Base-by-base conservation (phyloP, 2,797 vertebrate genomes). In the Pseudochirops corinnae region DNA sequence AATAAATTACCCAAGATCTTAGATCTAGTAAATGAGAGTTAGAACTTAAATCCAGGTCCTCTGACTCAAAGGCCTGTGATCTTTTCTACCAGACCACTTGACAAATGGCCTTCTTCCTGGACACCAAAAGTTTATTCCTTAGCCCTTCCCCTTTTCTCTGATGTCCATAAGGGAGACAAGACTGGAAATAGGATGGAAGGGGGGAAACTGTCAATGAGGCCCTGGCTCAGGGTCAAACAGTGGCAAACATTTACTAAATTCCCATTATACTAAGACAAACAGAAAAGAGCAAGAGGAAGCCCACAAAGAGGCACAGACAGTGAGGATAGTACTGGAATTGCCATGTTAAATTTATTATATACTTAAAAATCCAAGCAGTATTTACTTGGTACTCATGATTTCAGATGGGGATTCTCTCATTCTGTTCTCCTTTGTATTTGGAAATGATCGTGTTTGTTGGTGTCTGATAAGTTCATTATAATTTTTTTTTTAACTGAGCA, bases 1-100 rank as follows among this genome's bases (percentile, higher is more conserved):
- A 93, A 33, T 55, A 94, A 95, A 26, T 57, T 90, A 46, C 56
- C 9, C 60, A 95, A 96, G n/a, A n/a, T 56, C 29, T 55, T 95
- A 92, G 5, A 74, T n/a, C 12, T 93, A 11, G 3, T 46, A 92
- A 92, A 2, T 16, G n/a, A 95, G 96, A 94, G 53, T 28, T 52
- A 93, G 74, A 6, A 92, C 62, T 58, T 95, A 28, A 62, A 94
- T 5, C 53, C 29, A 95, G 57, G 7, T 28, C 82, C 46, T 90
- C 39, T 92, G 74, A 12, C 5, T 94, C 56, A 53, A 55, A 91
- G 94, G 58, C 33, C 53, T 29, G 24, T 87, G 55, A 18, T 90
- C 94, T 56, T 58, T 93, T 11, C 31, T 60, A 90, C 57, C 50
- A 58, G 21, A 56, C 39, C 95, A 56, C 5, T 46, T 21, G 74